phyloP scores from a whole-genome alignment of 64 coral and sea anemone genomes.

The Catalaphyllia jardinei region DNA sequence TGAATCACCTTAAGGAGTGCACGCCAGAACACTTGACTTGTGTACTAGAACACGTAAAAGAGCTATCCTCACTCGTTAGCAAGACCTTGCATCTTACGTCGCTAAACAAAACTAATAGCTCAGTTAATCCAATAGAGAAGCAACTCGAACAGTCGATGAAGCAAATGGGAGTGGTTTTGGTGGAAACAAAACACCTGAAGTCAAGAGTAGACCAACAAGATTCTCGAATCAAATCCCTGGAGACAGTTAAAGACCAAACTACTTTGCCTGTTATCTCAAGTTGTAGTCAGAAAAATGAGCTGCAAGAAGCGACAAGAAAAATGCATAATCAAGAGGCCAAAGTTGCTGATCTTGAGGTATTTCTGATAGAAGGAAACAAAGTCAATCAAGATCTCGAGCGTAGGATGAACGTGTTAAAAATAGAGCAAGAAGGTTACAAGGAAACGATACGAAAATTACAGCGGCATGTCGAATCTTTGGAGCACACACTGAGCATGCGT shows the following conservation, averaged over 20 bases:
- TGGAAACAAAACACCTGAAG: background rate
- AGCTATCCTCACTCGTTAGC: background rate
- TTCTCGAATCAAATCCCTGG: background rate
- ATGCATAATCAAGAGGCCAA: background rate
- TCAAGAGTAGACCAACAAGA: background rate
- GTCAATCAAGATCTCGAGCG: background rate
- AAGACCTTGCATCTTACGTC: background rate
- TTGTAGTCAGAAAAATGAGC: background rate
- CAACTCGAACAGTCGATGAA: background rate
- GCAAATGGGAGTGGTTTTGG: background rate
- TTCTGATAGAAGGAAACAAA: slow-evolving; percentile 5
- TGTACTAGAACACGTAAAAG: background rate
- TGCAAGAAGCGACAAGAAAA: background rate
- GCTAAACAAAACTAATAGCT: background rate
- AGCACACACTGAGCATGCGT: slow-evolving; percentile 18
- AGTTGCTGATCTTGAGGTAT: background rate
- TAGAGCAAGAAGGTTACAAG: background rate
- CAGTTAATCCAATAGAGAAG: background rate
- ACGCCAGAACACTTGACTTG: background rate
- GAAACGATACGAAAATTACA: slow-evolving; percentile 15
- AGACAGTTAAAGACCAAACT: background rate
- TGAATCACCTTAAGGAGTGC: background rate
- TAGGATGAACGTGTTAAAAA: background rate
- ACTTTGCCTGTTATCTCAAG: background rate
- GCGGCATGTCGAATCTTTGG: slow-evolving; percentile 1